phyloP scores from a whole-genome alignment of 1,140 invertebrate species.

The Triops longicaudatus region DNA sequence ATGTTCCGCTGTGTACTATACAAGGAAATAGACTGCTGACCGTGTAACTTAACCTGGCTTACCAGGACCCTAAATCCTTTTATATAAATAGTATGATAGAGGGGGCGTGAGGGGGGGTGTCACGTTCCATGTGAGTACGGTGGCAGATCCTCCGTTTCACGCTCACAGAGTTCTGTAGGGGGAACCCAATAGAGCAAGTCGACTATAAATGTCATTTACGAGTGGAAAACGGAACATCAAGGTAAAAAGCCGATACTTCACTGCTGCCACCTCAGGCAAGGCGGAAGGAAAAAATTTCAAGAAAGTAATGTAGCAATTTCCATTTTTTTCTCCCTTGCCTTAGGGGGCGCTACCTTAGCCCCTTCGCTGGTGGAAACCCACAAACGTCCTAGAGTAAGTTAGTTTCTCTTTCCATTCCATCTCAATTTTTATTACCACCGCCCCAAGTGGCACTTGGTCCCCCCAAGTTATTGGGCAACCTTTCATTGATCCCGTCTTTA shows the following conservation, averaged over 20 bases:
- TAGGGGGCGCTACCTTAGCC: too few species aligned
- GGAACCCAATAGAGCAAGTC: neutral
- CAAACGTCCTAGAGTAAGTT: neutral
- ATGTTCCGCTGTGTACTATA: neutral
- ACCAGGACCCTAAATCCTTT: neutral
- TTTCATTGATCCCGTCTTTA: constrained; percentile 1
- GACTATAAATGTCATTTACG: neutral
- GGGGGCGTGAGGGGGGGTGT: neutral
- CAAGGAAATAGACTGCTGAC: neutral
- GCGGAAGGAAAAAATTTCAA: neutral
- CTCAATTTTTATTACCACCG: neutral
- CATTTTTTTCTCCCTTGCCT: too few species aligned
- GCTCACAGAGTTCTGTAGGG: neutral
- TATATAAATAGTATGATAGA: neutral
- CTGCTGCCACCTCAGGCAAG: neutral
- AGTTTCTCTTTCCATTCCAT: neutral
- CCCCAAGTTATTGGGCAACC: neutral
- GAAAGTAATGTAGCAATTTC: neutral
- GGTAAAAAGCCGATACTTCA: neutral
- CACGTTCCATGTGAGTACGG: neutral
- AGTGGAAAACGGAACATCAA: neutral
- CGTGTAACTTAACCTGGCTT: neutral
- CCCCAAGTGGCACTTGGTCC: neutral
- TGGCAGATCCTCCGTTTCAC: neutral
- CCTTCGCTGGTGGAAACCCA: neutral